Conservation (phyloP, 2,113 vertebrate genomes). For the Fulica atra region DNA sequence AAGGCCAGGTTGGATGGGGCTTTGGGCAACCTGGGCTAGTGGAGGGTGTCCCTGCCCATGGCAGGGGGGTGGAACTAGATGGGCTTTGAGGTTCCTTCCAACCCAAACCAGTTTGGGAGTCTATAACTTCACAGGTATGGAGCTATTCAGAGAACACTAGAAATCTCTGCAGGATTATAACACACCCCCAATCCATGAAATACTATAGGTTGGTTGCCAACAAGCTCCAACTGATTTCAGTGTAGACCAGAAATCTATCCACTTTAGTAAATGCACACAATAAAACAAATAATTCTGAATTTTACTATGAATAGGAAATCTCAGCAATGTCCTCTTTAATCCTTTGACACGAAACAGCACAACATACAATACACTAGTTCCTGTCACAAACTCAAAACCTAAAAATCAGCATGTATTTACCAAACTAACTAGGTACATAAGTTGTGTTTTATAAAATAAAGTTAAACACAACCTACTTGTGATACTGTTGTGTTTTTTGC, state of each 20-base stretch:
- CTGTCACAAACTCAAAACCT: neutral
- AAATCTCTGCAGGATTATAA: neutral
- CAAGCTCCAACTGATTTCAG: neutral
- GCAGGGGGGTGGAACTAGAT: too few species aligned
- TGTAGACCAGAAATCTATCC: neutral
- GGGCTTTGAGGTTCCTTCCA: too few species aligned
- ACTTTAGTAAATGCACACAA: neutral
- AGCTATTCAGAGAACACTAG: neutral
- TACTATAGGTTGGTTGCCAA: neutral
- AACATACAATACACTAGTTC: neutral
- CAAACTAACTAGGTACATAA: neutral
- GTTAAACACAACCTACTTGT: constrained; percentile 83
- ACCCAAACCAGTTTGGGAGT: too few species aligned
- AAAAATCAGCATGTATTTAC: neutral
- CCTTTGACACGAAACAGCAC: neutral
- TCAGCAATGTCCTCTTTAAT: neutral
- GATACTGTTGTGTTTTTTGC: constrained; percentile 91
- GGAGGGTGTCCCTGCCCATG: too few species aligned
- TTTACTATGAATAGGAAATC: neutral
- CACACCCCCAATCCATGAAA: neutral
- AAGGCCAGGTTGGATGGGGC: too few species aligned
- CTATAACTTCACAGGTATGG: neutral
- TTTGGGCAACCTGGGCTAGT: too few species aligned
- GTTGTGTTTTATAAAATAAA: neutral
- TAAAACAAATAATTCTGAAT: neutral